Percentiles rank a stretch among this genome's conserved stretches.
These are phyloP conservation scores for Microplitis demolitor DNA, from an alignment of 1,140 invertebrate species.

Conservation along the genomic window DNA sequence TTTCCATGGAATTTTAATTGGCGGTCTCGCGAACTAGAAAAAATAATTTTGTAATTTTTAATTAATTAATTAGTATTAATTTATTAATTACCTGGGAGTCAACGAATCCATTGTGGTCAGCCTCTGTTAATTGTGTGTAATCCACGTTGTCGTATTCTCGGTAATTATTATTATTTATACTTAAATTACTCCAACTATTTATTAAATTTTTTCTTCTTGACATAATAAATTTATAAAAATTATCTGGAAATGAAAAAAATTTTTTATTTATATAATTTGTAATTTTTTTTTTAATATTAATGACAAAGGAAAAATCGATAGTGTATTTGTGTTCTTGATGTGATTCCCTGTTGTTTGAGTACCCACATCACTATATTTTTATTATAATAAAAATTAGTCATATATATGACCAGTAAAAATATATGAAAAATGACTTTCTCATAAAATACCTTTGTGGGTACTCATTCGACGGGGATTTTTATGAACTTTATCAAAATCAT, in stretches of 20 bases:
- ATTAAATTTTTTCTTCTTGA: conserved; percentile 60
- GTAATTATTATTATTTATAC: conserved; percentile 39
- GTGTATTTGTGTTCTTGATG: too few relatives aligned
- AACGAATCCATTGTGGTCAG: conserved; percentile 70
- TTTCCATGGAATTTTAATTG: conserved; percentile 78
- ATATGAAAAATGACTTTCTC: too few relatives aligned
- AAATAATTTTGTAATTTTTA: background rate
- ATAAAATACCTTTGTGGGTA: too few relatives aligned
- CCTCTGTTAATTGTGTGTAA: conserved; percentile 70
- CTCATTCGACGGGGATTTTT: too few relatives aligned
- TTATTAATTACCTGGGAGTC: conserved; percentile 68
- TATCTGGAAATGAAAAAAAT: conserved; percentile 48
- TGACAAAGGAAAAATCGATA: too few relatives aligned
- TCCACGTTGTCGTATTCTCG: conserved; percentile 66
- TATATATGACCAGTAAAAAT: too few relatives aligned
- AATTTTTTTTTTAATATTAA: too few relatives aligned
- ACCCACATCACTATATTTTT: too few relatives aligned
- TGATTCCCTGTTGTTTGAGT: too few relatives aligned
- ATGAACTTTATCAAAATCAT: too few relatives aligned
- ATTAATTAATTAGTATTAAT: background rate
- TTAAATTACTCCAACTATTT: too few relatives aligned
- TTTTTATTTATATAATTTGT: background rate
- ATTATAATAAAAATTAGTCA: too few relatives aligned
- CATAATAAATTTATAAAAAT: conserved; percentile 64
- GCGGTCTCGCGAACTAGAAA: conserved; percentile 65